A percentile compares a stretch with the other conserved stretches of the same genome.
Evolutionary conservation across 1,140 invertebrate genomes (phyloP).

Genomic region (Drosophila sp.): DNA sequence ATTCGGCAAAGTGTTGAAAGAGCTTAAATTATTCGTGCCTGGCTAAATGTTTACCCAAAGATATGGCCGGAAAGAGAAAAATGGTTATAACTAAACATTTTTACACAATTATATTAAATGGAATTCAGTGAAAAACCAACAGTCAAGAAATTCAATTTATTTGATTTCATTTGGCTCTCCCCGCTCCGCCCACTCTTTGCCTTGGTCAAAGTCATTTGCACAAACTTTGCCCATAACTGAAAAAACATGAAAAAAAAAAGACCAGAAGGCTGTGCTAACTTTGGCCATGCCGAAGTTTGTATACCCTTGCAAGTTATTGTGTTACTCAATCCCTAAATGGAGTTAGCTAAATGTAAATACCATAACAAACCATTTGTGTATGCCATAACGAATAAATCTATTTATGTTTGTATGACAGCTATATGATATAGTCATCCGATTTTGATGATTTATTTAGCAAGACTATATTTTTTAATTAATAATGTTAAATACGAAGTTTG

Average conservation of each 20-base stretch:
- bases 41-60: conserved; percentile 13
- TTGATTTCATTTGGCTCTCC: conserved; percentile 35
- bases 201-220: conserved; percentile 32
- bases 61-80: not conserved
- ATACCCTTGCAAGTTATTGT: too few species aligned
- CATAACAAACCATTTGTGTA: too few species aligned
- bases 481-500: too few species aligned
- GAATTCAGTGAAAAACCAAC: conserved; percentile 14
- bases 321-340: too few species aligned
- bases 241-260: conserved; percentile 11
- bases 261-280: not conserved
- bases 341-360: too few species aligned
- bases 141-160: conserved; percentile 40
- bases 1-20: conserved; percentile 49
- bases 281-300: too few species aligned
- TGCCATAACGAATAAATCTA: too few species aligned
- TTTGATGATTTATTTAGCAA: too few species aligned
- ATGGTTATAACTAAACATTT: not conserved
- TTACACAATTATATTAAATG: conserved; percentile 34
- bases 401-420: too few species aligned
- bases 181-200: not conserved
- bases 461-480: too few species aligned
- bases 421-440: too few species aligned
- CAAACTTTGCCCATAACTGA: conserved; percentile 55
- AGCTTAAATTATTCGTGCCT: conserved; percentile 41